Percentiles rank a stretch among this genome's conserved stretches.
phyloP scores from a whole-genome alignment of 2,888 invertebrate genomes.

The Tetheella fluctuosa region DNA sequence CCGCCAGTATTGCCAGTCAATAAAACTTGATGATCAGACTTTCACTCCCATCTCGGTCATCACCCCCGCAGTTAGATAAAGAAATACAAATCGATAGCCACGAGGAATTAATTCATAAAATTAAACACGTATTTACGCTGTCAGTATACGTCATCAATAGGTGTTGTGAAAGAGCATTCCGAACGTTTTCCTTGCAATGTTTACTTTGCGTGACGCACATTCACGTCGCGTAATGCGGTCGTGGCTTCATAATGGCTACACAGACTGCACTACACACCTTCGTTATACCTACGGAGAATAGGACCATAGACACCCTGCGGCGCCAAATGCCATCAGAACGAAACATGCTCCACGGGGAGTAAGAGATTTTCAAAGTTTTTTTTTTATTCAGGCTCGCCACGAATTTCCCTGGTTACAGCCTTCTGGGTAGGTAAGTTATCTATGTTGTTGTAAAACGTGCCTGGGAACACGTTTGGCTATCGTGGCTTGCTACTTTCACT shows the following conservation, averaged over 20 bases:
- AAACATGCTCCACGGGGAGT: neutral
- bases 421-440: neutral
- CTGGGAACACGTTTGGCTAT: constrained; percentile 1
- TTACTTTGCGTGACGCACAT: constrained; percentile 2
- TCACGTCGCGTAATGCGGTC: constrained; percentile 5
- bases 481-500: neutral
- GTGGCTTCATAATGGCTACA: constrained; percentile 3
- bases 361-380: neutral
- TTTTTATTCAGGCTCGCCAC: no score
- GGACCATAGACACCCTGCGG: neutral
- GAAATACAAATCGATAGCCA: neutral
- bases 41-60: constrained; percentile 1
- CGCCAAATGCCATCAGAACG: neutral
- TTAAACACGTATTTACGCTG: constrained; percentile 3
- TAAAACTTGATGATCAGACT: constrained; percentile 2
- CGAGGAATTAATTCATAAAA: constrained; percentile 5
- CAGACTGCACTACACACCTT: constrained; percentile 1
- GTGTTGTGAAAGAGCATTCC: neutral
- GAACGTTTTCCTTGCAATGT: constrained; percentile 6
- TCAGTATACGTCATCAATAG: constrained; percentile 6
- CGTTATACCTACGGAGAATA: neutral
- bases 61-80: constrained; percentile 3
- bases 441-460: neutral
- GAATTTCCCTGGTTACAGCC: neutral
- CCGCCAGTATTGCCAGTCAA: neutral